Base-by-base conservation (phyloP, 1,140 invertebrate species). In the Drosophila novamexicana region DNA sequence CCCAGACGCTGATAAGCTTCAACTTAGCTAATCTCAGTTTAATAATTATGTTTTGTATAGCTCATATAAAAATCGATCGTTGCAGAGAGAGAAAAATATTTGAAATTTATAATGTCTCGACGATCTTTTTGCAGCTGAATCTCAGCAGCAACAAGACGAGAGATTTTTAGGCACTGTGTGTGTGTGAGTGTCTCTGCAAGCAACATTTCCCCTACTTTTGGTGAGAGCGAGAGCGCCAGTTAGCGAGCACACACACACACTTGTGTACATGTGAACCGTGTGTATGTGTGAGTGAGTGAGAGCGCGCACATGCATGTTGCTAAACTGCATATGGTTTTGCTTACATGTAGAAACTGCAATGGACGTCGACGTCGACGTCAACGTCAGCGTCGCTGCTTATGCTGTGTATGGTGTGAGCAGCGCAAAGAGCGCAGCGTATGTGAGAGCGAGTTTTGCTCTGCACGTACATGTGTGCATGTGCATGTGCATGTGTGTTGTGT, bases 181-280 rank as follows among this genome's bases (percentile, higher is more conserved):
- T 42, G 12, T 14, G 18, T 14, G 16, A 8, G 9, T 58, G 39
- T 18, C 6, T 58, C n/a, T 34, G 22, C 58, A 7, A 14, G 70
- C 70, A 74, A 64, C 64, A 77, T 77, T 77, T 77, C 75, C 75
- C 75, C 75, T 77, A 77, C 75, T 77, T 77, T 77, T 64, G 10
- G 58, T 42, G 75, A 77, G 63, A 77, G 70, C 53, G 69, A 63
- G 53, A 65, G 58, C 49, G 49, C 5, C 42, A 6, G 29, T 37
- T 29, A 36, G 9, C 32, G 22, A 16, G 37, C 62, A 18, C 40
- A 37, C 49, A 45, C 72, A 42, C 65, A 16, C 40, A 66, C 68
- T 59, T 64, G 47, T 12, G 34, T 57, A 47, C 37, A 37, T 39
- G 56, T 61, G 37, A 16, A 10, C 5, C 22, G 14, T 44, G 39